Percentiles rank a stretch among this genome's conserved stretches.
Evolutionary conservation across 2,797 vertebrate species (phyloP).

Genomic region (Nyctibius grandis): DNA sequence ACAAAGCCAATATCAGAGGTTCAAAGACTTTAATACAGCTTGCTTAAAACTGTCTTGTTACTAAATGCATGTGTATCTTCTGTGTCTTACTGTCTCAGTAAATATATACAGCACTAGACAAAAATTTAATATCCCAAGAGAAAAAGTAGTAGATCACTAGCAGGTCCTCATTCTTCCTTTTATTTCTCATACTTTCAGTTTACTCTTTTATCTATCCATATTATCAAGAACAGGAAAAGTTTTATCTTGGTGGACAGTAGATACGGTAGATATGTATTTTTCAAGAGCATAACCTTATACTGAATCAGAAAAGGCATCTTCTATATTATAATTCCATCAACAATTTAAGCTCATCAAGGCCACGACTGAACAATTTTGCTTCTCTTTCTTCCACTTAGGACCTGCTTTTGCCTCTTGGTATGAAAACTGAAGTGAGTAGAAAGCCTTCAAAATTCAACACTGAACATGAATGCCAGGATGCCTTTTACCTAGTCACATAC

Average conservation of each 20-base stretch:
- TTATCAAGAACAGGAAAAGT: not conserved
- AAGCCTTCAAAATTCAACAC: not conserved
- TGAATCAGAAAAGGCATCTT: not conserved
- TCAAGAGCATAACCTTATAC: not conserved
- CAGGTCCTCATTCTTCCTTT: not conserved
- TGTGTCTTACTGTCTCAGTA: not conserved
- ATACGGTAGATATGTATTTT: accelerated
- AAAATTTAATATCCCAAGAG: not conserved
- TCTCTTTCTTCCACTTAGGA: not conserved
- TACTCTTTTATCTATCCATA: not conserved
- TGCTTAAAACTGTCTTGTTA: not conserved
- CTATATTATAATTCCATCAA: not conserved
- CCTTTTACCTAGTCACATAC: not conserved
- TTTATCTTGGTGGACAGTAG: not conserved
- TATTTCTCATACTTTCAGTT: not conserved
- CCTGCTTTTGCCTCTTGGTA: not conserved
- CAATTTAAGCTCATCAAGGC: not conserved
- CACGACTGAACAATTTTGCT: not conserved
- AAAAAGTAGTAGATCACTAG: not conserved
- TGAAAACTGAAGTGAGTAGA: not conserved
- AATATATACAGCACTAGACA: not conserved
- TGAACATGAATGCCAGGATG: not conserved
- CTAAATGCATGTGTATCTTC: not conserved
- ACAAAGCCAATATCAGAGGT: not conserved
- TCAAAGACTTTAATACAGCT: not conserved